Evolutionary conservation across 2,113 vertebrate species (phyloP).

Genomic region (Phalacrocorax pelagicus): DNA sequence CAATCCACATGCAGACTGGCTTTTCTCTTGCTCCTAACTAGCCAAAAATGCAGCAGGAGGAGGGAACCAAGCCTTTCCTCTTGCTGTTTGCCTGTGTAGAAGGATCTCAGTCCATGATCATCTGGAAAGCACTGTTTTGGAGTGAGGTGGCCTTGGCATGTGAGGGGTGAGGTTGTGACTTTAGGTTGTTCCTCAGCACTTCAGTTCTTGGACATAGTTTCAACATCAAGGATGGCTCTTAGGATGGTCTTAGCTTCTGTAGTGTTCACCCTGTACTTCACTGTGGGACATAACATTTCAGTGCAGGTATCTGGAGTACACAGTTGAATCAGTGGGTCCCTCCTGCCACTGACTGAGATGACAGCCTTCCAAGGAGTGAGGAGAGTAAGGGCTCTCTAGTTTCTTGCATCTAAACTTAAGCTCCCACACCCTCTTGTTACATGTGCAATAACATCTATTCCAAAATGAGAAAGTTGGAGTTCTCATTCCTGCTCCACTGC

Average conservation of each 20-base stretch:
- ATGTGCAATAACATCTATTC: neutral
- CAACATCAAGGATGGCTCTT: neutral
- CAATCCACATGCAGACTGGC: neutral
- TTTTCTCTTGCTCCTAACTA: neutral
- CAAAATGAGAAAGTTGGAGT: neutral
- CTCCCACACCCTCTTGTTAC: neutral
- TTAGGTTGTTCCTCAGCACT: neutral
- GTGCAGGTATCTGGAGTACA: neutral
- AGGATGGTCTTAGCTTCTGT: neutral
- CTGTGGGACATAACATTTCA: neutral
- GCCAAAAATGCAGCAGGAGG: neutral
- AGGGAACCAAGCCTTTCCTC: neutral
- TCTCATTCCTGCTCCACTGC: neutral
- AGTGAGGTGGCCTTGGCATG: neutral
- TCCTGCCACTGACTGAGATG: neutral
- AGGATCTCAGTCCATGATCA: neutral
- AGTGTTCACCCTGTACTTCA: neutral
- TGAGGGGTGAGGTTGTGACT: neutral
- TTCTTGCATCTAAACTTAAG: neutral
- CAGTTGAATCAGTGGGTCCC: neutral
- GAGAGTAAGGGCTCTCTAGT: neutral
- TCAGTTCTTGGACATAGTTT: neutral
- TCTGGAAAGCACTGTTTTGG: neutral
- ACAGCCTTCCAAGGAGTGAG: neutral
- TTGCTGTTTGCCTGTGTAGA: neutral